phyloP scores from a whole-genome alignment of 2,888 invertebrate species.

The Odontothrips loti region DNA sequence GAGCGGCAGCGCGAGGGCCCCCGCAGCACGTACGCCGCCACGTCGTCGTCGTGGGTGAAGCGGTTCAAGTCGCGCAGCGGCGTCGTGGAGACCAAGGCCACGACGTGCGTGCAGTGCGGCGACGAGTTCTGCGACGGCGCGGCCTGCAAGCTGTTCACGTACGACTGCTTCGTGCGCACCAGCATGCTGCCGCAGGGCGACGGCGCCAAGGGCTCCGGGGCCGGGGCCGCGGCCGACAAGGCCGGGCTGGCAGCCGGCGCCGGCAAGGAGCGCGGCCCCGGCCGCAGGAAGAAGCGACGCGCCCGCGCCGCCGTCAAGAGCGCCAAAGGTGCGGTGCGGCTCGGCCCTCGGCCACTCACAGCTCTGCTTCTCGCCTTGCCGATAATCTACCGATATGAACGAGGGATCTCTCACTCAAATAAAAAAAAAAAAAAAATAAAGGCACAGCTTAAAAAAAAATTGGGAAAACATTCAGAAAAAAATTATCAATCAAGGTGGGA shows the following conservation, averaged over 20 bases:
- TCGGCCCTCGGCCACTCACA: too few relatives aligned
- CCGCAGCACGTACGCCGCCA: slow-evolving; percentile 49
- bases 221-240: slow-evolving; percentile 45
- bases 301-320: not conserved
- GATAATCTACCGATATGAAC: too few relatives aligned
- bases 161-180: slow-evolving; percentile 53
- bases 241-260: slow-evolving; percentile 40
- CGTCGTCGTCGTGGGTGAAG: slow-evolving; percentile 60
- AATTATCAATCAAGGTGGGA: too few relatives aligned
- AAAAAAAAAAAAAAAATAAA: too few relatives aligned
- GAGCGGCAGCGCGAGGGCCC: slow-evolving; percentile 51
- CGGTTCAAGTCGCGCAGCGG: slow-evolving; percentile 78
- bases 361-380: too few relatives aligned
- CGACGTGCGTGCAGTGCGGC: slow-evolving; percentile 73
- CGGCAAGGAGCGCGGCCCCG: not conserved
- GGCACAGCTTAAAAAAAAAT: too few relatives aligned
- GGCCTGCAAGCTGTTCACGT: slow-evolving; percentile 54
- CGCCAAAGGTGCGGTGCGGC: not conserved
- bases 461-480: too few relatives aligned
- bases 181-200: slow-evolving; percentile 41
- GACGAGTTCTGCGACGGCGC: slow-evolving; percentile 79
- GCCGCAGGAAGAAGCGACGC: not conserved
- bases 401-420: too few relatives aligned
- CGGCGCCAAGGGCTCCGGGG: slow-evolving; percentile 46
- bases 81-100: slow-evolving; percentile 69